Evolutionary conservation across 2,888 invertebrate species (phyloP).

Genomic region (Julus scanicus): DNA sequence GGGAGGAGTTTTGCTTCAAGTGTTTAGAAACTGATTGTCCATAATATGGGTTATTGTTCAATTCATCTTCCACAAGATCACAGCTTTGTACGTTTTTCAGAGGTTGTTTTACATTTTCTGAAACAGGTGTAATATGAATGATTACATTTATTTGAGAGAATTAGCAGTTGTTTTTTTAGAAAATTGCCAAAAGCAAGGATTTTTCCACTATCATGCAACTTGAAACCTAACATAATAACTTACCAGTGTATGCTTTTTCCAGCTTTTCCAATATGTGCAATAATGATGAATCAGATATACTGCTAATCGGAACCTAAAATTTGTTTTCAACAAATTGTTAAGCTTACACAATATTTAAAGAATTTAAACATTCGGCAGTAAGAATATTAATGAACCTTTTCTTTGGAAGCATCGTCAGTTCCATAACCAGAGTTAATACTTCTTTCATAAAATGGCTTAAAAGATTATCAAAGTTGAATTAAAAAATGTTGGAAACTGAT

Average conservation of each 20-base stretch:
- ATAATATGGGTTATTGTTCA: neutral
- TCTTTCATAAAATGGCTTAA: conserved; percentile 49
- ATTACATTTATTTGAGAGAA: neutral
- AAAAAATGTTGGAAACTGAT: neutral
- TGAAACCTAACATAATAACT: neutral
- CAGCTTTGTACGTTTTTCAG: neutral
- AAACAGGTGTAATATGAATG: neutral
- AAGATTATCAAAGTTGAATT: neutral
- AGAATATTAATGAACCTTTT: neutral
- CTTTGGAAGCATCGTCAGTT: neutral
- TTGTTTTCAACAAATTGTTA: neutral
- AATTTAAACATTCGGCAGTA: neutral
- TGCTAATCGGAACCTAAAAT: neutral
- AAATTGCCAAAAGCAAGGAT: neutral
- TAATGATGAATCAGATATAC: conserved; percentile 8
- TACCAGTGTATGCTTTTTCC: conserved; percentile 17
- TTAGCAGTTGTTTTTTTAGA: conserved; percentile 38
- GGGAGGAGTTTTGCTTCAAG: conserved; percentile 80
- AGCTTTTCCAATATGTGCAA: conserved; percentile 34
- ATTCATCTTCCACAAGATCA: conserved; percentile 25
- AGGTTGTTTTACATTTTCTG: conserved; percentile 12
- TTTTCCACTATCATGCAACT: too few species aligned
- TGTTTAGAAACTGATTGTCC: conserved; percentile 72
- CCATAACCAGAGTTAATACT: conserved; percentile 44
- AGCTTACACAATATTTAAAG: neutral